Evolutionary conservation across 1,140 invertebrate species (phyloP).

Genomic region (Tetragonula clypearis): DNA sequence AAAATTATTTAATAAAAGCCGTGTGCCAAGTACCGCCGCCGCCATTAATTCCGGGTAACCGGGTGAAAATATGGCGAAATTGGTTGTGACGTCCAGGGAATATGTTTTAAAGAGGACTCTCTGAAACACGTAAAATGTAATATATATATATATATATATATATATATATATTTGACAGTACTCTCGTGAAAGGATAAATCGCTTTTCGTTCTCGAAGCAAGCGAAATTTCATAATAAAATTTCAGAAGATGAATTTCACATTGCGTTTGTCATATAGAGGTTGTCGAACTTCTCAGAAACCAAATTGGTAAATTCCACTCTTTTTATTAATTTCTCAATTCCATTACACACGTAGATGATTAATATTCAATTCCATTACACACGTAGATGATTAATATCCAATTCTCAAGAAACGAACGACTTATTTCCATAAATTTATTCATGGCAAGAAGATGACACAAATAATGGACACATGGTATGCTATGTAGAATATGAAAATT

Average conservation of each 20-base stretch:
- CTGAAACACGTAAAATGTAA: neutral
- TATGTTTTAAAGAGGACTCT: neutral
- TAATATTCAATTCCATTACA: neutral
- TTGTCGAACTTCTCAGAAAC: neutral
- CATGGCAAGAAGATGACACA: neutral
- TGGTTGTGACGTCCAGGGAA: neutral
- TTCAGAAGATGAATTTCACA: neutral
- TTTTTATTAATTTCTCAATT: neutral
- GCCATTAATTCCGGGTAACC: neutral
- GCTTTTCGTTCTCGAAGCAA: neutral
- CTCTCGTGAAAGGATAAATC: neutral
- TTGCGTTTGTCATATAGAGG: neutral
- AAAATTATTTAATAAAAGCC: constrained; percentile 42
- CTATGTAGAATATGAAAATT: no score
- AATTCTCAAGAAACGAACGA: neutral
- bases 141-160: no score
- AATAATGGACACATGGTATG: no score
- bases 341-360: neutral
- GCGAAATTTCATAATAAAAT: neutral
- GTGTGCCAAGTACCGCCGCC: neutral
- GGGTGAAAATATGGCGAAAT: constrained; percentile 10
- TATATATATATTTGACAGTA: neutral
- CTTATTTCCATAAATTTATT: neutral
- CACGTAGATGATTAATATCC: neutral
- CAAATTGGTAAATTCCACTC: neutral